Evolutionary conservation across 2,888 invertebrate species (phyloP), one percentile per base, ranked within the genome.

Genomic region (Scaptomyza parva): DNA sequence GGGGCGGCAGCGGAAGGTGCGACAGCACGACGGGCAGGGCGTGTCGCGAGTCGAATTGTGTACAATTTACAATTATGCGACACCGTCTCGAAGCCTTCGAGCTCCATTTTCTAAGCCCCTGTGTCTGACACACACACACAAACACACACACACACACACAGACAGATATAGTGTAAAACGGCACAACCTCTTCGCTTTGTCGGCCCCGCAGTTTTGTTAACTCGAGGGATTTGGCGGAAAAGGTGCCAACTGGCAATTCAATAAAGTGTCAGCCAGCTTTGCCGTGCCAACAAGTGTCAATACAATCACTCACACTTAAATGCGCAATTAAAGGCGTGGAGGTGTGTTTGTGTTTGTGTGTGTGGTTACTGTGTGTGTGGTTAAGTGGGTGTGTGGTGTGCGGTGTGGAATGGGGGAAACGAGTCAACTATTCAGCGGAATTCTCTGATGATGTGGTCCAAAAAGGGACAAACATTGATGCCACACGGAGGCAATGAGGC

Each of bases 31-130:
- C 33, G 6, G 33, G n/a, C n/a, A 0, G n/a, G 14, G 35, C 35
- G 20, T 3, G 8, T 35, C 12, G 43, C 5, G 12, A 18, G 2
- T 28, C n/a, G n/a, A n/a, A n/a, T 9, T 37, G 53, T 69, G 63
- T 57, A 30, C 51, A 76, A 61, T 72, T 62, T 65, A 70, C 70
- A 73, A 76, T 76, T 76, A 76, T 73, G 62, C 63, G 30, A 69
- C 47, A 22, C 58, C 63, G 35, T 45, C 41, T 14, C 45, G 44
- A 45, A 59, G 26, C 33, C 58, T 57, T 61, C 60, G 57, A 57
- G 28, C 55, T 28, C 43, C 73, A 63, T 68, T 68, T 63, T 17
- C 58, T 39, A 58, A 65, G 35, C 54, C 22, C 30, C 41, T 28
- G 35, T 54, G 45, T n/a, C n/a, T 18, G 18, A 18, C 45, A 45